Conservation (phyloP, 1,140 invertebrate species). For the Apis laboriosa region DNA sequence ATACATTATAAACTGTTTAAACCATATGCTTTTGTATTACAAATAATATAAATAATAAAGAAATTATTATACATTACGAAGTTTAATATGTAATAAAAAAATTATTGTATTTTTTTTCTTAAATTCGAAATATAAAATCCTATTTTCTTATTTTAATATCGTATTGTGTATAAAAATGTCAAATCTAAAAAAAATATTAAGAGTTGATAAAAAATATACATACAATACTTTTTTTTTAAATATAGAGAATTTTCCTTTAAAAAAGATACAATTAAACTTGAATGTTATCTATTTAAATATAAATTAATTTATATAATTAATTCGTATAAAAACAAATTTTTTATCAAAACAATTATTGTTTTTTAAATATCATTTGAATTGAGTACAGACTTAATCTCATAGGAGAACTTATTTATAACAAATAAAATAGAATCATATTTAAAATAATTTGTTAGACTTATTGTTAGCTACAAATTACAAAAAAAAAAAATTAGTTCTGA, state of each 20-base stretch:
- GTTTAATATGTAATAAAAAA: neutral
- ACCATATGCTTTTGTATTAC: conserved; percentile 5
- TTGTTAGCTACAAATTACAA: neutral
- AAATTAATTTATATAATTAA: too few relatives aligned
- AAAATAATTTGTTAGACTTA: neutral
- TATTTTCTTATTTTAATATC: neutral
- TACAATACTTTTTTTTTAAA: neutral
- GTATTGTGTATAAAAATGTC: neutral
- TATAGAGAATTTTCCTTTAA: neutral
- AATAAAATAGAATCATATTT: conserved; percentile 28
- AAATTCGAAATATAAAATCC: neutral
- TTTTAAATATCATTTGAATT: neutral
- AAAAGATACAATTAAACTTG: neutral
- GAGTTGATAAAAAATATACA: too few relatives aligned
- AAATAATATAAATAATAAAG: conserved; percentile 25
- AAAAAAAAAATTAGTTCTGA: neutral
- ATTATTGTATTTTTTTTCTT: neutral
- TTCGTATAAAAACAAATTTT: neutral
- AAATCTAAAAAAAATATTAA: neutral
- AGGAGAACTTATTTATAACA: neutral
- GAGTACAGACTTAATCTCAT: neutral
- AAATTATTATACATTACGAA: neutral
- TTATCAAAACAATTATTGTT: neutral
- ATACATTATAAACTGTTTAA: neutral
- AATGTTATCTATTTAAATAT: neutral